Base-by-base conservation (phyloP, 2,888 invertebrate genomes). In the Ophion ellenae region DNA sequence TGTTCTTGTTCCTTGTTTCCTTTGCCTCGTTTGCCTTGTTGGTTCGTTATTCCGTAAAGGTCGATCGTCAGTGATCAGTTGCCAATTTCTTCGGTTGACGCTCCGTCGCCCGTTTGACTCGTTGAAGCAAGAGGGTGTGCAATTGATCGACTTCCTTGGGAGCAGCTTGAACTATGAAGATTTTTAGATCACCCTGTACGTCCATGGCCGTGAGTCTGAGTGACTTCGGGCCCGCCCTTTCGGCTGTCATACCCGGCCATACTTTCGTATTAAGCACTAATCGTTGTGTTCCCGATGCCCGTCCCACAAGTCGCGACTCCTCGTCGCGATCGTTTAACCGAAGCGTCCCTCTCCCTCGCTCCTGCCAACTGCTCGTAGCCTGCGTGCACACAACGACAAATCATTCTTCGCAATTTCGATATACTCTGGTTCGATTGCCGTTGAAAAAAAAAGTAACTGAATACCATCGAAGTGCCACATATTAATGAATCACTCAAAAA, bases 261-360 rank as follows among this genome's bases (percentile, higher is more conserved):
- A 97, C 96, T 95, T 98, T 98, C 63, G 99, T 98, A 94, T 99
- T 99, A 83, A 99, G 95, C 91, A 99, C 96, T 77, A 99, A 97
- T 80, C 98, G 96, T 89, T 98, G 96, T 90, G 98, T 98, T 74
- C 99, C 99, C 24, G 97, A 96, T 45, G 97, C 97, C 87, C 99
- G 96, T 93, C 98, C 98, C 32, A 99, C 98, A 17, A 99, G 95
- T 86, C 99, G 95, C 86, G 97, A 98, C 92, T 96, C 96, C 70
- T 95, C 94, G 71, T 94, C 94, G n/a, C 94, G 94, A 84, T 95
- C 95, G 95, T 99, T 99, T 17, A 99, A 95, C 87, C 99, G 96
- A 88, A 99, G 94, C 88, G 97, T 96, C 53, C 99, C 99, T 90
- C 98, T 96, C 0, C 99, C 99, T 89, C 98, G 96, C 94, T 99